Conservation (phyloP, 2,797 vertebrate species). For the Chromis chromis region DNA sequence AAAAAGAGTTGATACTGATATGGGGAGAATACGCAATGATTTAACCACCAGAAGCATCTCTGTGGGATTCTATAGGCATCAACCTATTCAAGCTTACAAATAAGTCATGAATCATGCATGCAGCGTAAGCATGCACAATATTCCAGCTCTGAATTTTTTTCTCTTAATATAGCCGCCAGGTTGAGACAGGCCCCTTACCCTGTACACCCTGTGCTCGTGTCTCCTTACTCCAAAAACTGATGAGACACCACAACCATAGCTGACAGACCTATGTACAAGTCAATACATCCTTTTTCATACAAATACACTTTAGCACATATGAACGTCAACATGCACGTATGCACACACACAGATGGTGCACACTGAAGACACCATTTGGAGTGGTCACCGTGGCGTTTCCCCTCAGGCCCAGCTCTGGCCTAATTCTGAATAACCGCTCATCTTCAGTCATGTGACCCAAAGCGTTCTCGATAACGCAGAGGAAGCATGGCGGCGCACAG, state of each 20-base stretch:
- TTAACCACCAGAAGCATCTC: conserved; percentile 46
- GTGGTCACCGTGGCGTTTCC: conserved; percentile 66
- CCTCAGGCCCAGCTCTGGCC: conserved; percentile 73
- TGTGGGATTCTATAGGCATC: conserved; percentile 14
- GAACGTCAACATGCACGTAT: conserved; percentile 21
- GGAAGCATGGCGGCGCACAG: conserved; percentile 31
- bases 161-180: background rate
- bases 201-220: background rate
- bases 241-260: conserved; percentile 13
- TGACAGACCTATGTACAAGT: background rate
- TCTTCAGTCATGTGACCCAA: conserved; percentile 69
- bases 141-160: conserved; percentile 4
- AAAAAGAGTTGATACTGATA: conserved; percentile 64
- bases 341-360: conserved; percentile 67
- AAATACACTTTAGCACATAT: conserved; percentile 15
- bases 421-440: conserved; percentile 72
- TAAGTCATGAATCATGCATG: conserved; percentile 41
- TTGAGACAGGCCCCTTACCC: background rate
- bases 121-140: conserved; percentile 14
- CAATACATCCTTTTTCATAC: conserved; percentile 13
- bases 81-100: conserved; percentile 41
- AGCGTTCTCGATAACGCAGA: conserved; percentile 63
- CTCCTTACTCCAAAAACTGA: background rate
- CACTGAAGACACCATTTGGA: conserved; percentile 72
- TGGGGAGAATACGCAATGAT: conserved; percentile 57